phyloP scores from a whole-genome alignment of 2,797 vertebrate genomes.

The Salmo trutta region DNA sequence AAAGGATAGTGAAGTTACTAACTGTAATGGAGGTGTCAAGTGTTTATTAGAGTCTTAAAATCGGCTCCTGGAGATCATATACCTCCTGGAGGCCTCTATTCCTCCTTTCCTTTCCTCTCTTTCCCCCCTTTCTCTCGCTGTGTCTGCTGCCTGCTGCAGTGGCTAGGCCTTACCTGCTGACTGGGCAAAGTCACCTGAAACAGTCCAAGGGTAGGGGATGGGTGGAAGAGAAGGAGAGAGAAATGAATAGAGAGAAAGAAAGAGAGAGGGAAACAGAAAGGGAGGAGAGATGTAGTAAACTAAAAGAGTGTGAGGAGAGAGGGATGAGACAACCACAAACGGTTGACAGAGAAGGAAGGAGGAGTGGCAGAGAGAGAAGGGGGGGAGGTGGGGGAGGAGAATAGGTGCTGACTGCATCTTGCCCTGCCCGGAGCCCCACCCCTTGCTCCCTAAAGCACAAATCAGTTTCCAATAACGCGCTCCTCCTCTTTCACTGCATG shows the following conservation, averaged over 20 bases:
- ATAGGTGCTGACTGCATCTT: neutral
- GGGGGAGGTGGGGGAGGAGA: no score
- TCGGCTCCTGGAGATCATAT: neutral
- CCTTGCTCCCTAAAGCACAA: conserved; percentile 12
- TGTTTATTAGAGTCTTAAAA: neutral
- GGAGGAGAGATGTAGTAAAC: neutral
- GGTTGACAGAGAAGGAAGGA: neutral
- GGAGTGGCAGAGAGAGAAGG: neutral
- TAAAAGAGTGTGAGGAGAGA: neutral
- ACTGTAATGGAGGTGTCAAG: neutral
- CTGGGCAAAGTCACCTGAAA: conserved; percentile 71
- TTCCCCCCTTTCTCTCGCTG: neutral
- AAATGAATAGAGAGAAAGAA: neutral
- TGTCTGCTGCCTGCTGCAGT: conserved; percentile 66
- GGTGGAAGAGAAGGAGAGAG: conserved; percentile 9
- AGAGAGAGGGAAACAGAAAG: neutral
- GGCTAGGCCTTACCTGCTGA: conserved; percentile 71
- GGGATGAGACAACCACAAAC: conserved; percentile 6
- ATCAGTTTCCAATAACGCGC: conserved; percentile 26
- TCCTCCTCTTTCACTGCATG: conserved; percentile 47
- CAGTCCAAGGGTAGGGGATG: conserved; percentile 38
- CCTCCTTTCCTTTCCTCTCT: neutral
- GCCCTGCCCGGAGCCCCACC: conserved; percentile 15
- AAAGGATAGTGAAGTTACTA: neutral
- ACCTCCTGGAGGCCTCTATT: conserved; percentile 13